Evolutionary conservation across 2,113 vertebrate genomes (phyloP).

Genomic region (Enhydra lutris): DNA sequence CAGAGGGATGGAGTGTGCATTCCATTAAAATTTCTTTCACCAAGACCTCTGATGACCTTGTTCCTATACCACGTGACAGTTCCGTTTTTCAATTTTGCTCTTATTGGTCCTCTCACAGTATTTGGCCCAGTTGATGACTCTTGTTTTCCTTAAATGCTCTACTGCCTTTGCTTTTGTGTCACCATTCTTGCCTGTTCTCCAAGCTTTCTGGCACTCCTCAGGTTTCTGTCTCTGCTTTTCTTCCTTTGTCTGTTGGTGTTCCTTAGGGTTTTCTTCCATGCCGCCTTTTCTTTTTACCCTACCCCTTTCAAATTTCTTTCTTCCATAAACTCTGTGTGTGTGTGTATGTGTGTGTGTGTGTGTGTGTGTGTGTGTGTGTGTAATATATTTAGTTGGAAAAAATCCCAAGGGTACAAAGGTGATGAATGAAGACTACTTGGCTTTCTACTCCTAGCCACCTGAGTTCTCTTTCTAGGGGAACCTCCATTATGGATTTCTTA

Average conservation of each 20-base stretch:
- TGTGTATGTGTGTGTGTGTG: no score
- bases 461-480: not conserved
- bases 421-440: not conserved
- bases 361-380: not conserved
- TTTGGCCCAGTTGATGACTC: not conserved
- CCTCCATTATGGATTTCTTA: not conserved
- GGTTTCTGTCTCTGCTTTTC: not conserved
- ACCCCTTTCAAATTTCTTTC: not conserved
- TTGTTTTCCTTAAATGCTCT: not conserved
- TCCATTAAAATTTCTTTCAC: not conserved
- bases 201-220: not conserved
- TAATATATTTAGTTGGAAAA: not conserved
- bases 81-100: not conserved
- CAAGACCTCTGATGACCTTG: not conserved
- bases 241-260: not conserved
- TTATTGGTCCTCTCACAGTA: not conserved
- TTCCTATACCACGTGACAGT: not conserved
- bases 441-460: not conserved
- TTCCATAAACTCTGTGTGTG: not conserved
- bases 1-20: not conserved
- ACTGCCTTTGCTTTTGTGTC: not conserved
- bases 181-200: not conserved
- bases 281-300: not conserved
- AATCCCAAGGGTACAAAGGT: not conserved
- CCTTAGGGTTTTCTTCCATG: not conserved